These are phyloP conservation scores for Nanger granti DNA, from an alignment of 2,113 vertebrate genomes.

Conservation along the genomic window DNA sequence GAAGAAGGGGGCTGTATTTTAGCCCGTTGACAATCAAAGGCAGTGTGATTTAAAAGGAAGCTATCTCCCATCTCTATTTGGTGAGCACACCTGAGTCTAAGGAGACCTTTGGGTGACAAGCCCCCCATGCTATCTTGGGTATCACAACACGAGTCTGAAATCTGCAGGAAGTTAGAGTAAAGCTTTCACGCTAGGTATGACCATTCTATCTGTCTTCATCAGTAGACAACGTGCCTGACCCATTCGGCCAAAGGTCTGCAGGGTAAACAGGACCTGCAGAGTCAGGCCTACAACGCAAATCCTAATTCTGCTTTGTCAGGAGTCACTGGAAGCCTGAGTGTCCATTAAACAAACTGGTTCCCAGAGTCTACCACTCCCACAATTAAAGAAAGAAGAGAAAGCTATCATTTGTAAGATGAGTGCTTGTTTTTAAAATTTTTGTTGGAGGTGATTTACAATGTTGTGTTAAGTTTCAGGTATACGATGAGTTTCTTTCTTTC, in stretches of 20 bases:
- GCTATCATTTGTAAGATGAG: background rate
- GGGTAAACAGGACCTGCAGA: background rate
- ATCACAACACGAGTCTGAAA: background rate
- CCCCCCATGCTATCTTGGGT: background rate
- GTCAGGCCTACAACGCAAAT: background rate
- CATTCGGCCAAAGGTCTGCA: background rate
- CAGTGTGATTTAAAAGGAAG: background rate
- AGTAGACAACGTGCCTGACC: background rate
- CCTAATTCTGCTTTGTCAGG: background rate
- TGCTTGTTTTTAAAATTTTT: background rate
- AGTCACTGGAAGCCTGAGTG: background rate
- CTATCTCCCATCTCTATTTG: background rate
- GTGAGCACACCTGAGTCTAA: background rate
- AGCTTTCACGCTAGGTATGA: background rate
- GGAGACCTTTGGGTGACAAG: background rate
- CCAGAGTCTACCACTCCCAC: background rate
- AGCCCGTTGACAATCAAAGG: background rate
- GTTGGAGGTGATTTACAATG: background rate
- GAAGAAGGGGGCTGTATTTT: background rate
- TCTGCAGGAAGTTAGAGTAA: background rate
- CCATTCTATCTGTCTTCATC: fast-evolving
- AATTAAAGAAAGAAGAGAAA: background rate
- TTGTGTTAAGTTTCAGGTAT: background rate
- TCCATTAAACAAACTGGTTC: background rate
- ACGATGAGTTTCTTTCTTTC: background rate